Base-by-base conservation (phyloP, 2,888 invertebrate genomes). In the Chymomyza procnemis region DNA sequence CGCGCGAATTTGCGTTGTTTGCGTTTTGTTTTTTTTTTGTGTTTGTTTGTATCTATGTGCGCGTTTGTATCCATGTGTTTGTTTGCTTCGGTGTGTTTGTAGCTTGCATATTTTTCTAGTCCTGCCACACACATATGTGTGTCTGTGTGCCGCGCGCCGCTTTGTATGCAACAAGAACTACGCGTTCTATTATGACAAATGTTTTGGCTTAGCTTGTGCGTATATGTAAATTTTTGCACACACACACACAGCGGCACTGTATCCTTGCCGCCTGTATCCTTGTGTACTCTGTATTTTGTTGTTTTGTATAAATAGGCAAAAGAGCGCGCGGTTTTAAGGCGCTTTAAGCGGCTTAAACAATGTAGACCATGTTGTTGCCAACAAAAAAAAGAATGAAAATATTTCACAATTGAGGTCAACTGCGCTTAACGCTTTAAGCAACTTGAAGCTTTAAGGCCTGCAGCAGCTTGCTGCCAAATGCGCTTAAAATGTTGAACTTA, bases 181-280 rank as follows among this genome's bases (percentile, higher is more conserved):
- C 14, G 30, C 16, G 26, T 30, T 56, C 16, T 30, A 56, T 56
- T 56, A 56, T 56, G 56, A 56, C 26, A 56, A 30, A 56, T 56
- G 22, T 56, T 56, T n/a, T 30, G 56, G 30, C 30, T 56, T 56
- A 56, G 30, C 56, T 26, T 50, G 8, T 16, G 19, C 50, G 50
- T 41, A 41, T 41, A 41, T 41, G 34, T 41, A 41, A 41, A 41
- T 41, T 41, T 30, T 9, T 41, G 12, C 9, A 34, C 21, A 41
- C 34, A 41, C 21, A 55, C n/a, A n/a, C n/a, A 57, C n/a, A n/a
- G n/a, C n/a, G n/a, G n/a, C n/a, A n/a, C n/a, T 41, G 41, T 26
- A 14, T 22, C 4, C 18, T 18, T 19, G 14, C 26, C 22, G 8
- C 26, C 4, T 41, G 6, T 3, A 8, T 21, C 14, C n/a, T n/a